Conservation (phyloP, 2,113 vertebrate species). For the Phylloscopus trochiloides region DNA sequence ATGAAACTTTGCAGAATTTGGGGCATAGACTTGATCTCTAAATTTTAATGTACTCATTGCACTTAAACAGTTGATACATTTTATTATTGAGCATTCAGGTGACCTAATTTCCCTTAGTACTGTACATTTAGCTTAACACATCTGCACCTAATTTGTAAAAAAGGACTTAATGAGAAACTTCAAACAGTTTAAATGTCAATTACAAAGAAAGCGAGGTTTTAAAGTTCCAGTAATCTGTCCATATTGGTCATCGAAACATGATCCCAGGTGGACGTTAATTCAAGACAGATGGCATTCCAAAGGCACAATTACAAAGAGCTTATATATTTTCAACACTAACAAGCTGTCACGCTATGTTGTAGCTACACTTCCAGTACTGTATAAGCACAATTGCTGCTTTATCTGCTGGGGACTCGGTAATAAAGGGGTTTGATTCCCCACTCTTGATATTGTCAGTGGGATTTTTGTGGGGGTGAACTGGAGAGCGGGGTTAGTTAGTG, state of each 20-base stretch:
- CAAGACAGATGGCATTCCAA: slow-evolving; percentile 90
- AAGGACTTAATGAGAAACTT: slow-evolving; percentile 88
- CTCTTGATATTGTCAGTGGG: background rate
- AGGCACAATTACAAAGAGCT: slow-evolving; percentile 84
- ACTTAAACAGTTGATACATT: slow-evolving; percentile 68
- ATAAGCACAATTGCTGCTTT: slow-evolving; percentile 50
- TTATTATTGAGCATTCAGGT: slow-evolving; percentile 72
- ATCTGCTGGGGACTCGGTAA: background rate
- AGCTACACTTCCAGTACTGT: slow-evolving; percentile 54
- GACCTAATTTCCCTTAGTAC: slow-evolving; percentile 76
- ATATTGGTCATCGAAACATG: slow-evolving; percentile 82
- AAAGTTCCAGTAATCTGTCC: slow-evolving; percentile 85
- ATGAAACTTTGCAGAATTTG: slow-evolving; percentile 44
- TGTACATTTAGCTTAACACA: slow-evolving; percentile 77
- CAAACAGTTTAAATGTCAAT: slow-evolving; percentile 91
- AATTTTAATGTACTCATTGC: slow-evolving; percentile 57
- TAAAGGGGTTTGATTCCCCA: slow-evolving; percentile 4
- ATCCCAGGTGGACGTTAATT: slow-evolving; percentile 92
- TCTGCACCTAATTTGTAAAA: slow-evolving; percentile 85
- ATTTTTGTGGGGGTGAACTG: background rate
- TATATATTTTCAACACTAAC: slow-evolving; percentile 82
- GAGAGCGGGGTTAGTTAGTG: background rate
- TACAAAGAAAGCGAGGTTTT: slow-evolving; percentile 85
- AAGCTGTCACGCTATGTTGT: slow-evolving; percentile 76
- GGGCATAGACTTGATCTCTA: slow-evolving; percentile 29